A percentile compares a stretch with the other conserved stretches of the same genome.
Evolutionary conservation across 2,888 invertebrate genomes (phyloP).

Genomic region (Chymomyza amoena): DNA sequence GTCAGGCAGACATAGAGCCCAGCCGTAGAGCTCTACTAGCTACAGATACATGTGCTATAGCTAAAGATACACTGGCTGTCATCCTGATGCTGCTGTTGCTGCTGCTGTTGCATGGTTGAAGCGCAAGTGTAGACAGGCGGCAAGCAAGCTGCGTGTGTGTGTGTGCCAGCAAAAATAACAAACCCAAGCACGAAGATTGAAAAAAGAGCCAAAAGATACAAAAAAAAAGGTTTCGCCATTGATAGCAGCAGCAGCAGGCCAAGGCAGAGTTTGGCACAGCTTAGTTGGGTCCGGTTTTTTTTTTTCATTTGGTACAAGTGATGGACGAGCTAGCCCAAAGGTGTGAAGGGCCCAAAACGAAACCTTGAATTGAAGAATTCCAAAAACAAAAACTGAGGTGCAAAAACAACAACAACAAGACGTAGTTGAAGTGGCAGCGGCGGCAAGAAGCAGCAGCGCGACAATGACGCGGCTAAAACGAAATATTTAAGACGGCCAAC

Average conservation of each 20-base stretch:
- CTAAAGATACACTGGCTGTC: background rate
- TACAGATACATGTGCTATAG: background rate
- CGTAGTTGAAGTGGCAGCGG: background rate
- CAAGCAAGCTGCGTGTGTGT: background rate
- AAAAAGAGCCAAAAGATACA: slow-evolving; percentile 30
- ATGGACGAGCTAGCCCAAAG: slow-evolving; percentile 16
- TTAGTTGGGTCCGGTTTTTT: slow-evolving; percentile 15
- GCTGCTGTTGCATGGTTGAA: background rate
- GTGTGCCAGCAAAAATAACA: background rate
- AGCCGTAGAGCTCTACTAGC: background rate
- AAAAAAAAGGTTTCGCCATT: slow-evolving; percentile 38
- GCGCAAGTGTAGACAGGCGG: slow-evolving; percentile 23
- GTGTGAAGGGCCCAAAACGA: slow-evolving; percentile 51
- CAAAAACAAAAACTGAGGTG: slow-evolving; percentile 33
- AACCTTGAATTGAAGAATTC: slow-evolving; percentile 65
- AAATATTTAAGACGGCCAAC: background rate
- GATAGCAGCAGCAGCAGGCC: slow-evolving; percentile 36
- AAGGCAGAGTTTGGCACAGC: slow-evolving; percentile 26
- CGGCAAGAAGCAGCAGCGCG: slow-evolving; percentile 27
- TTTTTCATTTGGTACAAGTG: background rate
- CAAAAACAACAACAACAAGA: slow-evolving; percentile 14
- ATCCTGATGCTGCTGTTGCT: slow-evolving; percentile 19
- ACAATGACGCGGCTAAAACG: slow-evolving; percentile 61
- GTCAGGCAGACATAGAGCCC: slow-evolving; percentile 22
- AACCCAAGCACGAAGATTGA: slow-evolving; percentile 10